Evolutionary conservation across 2,113 vertebrate species (phyloP), one percentile per base, ranked within the genome.

Genomic region (Triplophysa rosa): DNA sequence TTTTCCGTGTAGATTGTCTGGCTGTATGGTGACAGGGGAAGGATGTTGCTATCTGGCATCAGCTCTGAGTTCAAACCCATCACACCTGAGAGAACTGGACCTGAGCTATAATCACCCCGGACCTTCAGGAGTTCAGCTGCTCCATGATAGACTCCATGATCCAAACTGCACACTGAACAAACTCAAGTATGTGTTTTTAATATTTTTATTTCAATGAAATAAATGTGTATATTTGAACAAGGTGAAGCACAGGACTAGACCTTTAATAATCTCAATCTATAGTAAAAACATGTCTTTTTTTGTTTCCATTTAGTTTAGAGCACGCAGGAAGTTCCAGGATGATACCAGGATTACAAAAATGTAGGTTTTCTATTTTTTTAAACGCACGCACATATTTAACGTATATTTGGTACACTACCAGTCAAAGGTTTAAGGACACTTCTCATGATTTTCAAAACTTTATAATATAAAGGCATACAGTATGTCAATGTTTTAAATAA

Each of bases 71-170:
- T 58, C 11, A 71, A 52, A 71, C 10, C 9, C 29, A 1, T 71
- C 49, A 56, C 68, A 71, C 11, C 12, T 71, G 11, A 71, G 3
- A 40, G 68, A 37, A 19, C 26, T 71, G 52, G 68, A 71, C 19
- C 68, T 71, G 5, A 56, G 68, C 68, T 71, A 71, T 29, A 71
- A 71, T 58, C 49, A 58, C 52, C 66, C 42, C 6, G 66, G 42
- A 67, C n/a, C 23, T 6, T 1, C 29, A 16, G 29, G 7, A n/a
- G 19, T 58, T 2, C 0, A 71, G 19, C n/a, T 71, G 52, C 6
- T 71, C 56, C 37, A 29, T 21, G 52, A 19, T 58, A n/a, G 12
- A 14, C 17, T 29, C 17, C 0, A 71, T 11, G 21, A 71, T 71
- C 19, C 68, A 71, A 26, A 71, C 19, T 21, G 17, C 68, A 71